These are phyloP conservation scores for Ciconia stormi DNA, from an alignment of 2,113 vertebrate genomes.

Conservation along the genomic window DNA sequence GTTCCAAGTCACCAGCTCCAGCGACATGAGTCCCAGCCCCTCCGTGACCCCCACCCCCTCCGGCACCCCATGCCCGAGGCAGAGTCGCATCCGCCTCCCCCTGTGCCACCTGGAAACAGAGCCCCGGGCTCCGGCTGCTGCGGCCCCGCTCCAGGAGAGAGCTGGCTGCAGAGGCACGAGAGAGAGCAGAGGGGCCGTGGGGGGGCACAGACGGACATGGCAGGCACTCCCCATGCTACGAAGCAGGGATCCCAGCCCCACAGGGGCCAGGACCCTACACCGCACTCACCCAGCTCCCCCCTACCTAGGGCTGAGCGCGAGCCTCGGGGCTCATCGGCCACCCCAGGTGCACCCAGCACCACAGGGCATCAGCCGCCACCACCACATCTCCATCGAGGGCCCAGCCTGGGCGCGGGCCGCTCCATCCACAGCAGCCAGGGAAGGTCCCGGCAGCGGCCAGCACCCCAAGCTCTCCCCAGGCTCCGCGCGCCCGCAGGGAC, in stretches of 20 bases:
- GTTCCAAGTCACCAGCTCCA: not conserved
- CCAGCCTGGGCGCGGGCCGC: not conserved
- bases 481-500: not conserved
- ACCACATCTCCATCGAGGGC: not conserved
- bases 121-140: not conserved
- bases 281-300: not conserved
- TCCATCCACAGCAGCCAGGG: not conserved
- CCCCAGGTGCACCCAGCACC: accelerated
- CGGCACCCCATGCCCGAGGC: accelerated
- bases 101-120: accelerated
- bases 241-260: not conserved
- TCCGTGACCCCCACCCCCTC: not conserved
- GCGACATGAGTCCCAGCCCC: not conserved
- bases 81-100: not conserved
- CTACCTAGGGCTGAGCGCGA: accelerated
- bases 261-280: not conserved
- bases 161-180: not conserved
- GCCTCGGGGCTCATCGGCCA: accelerated
- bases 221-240: accelerated
- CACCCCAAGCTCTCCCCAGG: not conserved
- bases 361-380: not conserved
- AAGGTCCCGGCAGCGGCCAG: accelerated
- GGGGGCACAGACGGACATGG: not conserved
- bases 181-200: not conserved
- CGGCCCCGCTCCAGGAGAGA: not conserved